Percentiles rank a stretch among this genome's conserved stretches.
phyloP scores from a whole-genome alignment of 2,888 invertebrate genomes.

The Elysia crispata region DNA sequence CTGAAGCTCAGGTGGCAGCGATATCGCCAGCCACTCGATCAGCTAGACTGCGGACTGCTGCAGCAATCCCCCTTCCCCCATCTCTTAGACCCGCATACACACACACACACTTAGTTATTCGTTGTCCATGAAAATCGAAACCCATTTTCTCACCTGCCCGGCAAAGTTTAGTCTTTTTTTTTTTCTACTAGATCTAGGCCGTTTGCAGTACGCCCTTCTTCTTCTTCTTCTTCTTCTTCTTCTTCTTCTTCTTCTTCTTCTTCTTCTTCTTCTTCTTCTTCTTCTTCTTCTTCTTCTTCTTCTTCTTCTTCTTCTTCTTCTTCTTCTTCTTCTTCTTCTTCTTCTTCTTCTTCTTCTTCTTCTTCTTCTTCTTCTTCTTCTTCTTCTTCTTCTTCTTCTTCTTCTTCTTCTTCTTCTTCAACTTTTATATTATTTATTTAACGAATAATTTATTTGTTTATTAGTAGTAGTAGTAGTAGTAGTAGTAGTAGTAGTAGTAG shows the following conservation, averaged over 20 bases:
- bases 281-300: conserved; percentile 16
- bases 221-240: neutral
- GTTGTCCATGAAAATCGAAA: no score
- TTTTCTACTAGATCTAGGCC: neutral
- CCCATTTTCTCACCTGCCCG: no score
- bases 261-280: conserved; percentile 11
- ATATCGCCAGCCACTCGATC: no score
- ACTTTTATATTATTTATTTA: neutral
- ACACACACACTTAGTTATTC: no score
- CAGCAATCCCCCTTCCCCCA: no score
- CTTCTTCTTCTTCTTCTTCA: neutral
- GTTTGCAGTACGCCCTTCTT: neutral
- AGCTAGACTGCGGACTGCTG: no score
- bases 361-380: conserved; percentile 29
- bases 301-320: conserved; percentile 42
- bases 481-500: conserved; percentile 9
- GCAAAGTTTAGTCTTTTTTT: conserved; percentile 2
- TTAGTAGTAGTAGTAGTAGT: conserved; percentile 7
- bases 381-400: conserved; percentile 5
- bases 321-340: conserved; percentile 30
- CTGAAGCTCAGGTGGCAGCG: no score
- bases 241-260: neutral
- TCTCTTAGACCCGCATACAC: no score
- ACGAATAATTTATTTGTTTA: neutral
- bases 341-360: conserved; percentile 29